These are phyloP conservation scores for Pempheris klunzingeri DNA, from an alignment of 2,797 vertebrate species.

Conservation along the genomic window DNA sequence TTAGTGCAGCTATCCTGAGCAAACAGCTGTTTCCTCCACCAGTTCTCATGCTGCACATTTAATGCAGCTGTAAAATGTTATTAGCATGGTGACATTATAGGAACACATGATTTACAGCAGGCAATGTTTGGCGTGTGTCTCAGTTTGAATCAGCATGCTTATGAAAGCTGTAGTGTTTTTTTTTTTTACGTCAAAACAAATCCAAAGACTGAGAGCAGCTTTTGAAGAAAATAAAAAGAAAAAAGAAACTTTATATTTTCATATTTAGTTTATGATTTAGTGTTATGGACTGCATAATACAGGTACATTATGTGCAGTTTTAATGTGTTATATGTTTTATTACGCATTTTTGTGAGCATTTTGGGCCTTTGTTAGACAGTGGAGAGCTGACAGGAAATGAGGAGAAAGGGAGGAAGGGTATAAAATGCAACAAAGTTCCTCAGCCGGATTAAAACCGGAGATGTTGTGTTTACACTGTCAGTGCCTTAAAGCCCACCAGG, in stretches of 20 bases:
- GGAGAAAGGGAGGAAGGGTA: background rate
- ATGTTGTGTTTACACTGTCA: background rate
- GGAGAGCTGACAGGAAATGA: background rate
- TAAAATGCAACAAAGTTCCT: conserved; percentile 3
- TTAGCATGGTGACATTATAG: conserved; percentile 49
- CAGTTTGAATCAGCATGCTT: conserved; percentile 19
- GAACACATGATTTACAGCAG: conserved; percentile 40
- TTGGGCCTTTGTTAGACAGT: background rate
- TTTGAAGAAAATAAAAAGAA: background rate
- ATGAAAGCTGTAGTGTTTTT: conserved; percentile 18
- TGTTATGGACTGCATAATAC: background rate
- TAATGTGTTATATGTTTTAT: background rate
- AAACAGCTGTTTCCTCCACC: conserved; percentile 21
- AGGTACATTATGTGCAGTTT: background rate
- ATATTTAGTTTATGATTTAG: background rate
- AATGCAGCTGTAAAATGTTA: conserved; percentile 53
- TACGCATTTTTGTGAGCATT: background rate
- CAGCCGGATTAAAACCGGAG: background rate
- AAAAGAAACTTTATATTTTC: background rate
- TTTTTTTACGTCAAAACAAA: conserved; percentile 19
- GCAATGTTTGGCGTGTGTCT: conserved; percentile 18
- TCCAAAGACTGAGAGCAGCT: background rate
- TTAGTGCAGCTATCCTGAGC: conserved; percentile 3
- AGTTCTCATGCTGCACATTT: conserved; percentile 28
- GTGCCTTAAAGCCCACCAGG: background rate